Percentiles rank a stretch among this genome's conserved stretches.
Conservation (phyloP, 1,140 invertebrate genomes). For the Megalopta genalis region DNA sequence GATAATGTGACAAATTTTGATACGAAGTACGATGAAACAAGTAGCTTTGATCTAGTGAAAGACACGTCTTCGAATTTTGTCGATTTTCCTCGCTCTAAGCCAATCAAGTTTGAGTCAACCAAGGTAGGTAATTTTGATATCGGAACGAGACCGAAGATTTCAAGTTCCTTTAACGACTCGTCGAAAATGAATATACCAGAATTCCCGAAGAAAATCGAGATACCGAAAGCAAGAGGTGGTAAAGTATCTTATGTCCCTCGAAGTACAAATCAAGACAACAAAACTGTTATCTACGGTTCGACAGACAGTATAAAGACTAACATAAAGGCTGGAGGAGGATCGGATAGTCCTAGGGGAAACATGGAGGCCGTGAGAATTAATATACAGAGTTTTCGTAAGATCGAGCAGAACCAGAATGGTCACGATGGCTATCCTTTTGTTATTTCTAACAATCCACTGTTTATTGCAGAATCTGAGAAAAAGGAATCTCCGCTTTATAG, state of each 20-base stretch:
- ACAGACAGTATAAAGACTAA: slow-evolving; percentile 68
- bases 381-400: slow-evolving; percentile 72
- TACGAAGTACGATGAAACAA: slow-evolving; percentile 34
- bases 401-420: slow-evolving; percentile 72
- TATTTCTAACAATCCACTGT: slow-evolving; percentile 76
- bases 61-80: slow-evolving; percentile 53
- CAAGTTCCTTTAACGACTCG: slow-evolving; percentile 48
- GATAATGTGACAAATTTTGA: slow-evolving; percentile 46
- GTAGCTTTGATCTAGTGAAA: slow-evolving; percentile 38
- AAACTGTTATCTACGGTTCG: slow-evolving; percentile 50
- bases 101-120: slow-evolving; percentile 53
- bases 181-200: slow-evolving; percentile 65
- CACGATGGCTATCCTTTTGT: slow-evolving; percentile 74
- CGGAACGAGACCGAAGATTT: slow-evolving; percentile 71
- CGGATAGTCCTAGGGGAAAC: slow-evolving; percentile 67
- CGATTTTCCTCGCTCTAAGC: slow-evolving; percentile 58
- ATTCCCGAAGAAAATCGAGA: slow-evolving; percentile 67
- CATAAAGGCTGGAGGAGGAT: slow-evolving; percentile 40
- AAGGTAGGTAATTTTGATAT: slow-evolving; percentile 60
- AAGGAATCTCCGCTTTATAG: slow-evolving; percentile 71
- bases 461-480: slow-evolving; percentile 69
- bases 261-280: slow-evolving; percentile 58
- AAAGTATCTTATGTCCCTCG: slow-evolving; percentile 56
- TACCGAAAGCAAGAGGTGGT: slow-evolving; percentile 53
- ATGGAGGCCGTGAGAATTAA: slow-evolving; percentile 71